Conservation (phyloP, 2,113 vertebrate species). For the Semnornis frantzii region DNA sequence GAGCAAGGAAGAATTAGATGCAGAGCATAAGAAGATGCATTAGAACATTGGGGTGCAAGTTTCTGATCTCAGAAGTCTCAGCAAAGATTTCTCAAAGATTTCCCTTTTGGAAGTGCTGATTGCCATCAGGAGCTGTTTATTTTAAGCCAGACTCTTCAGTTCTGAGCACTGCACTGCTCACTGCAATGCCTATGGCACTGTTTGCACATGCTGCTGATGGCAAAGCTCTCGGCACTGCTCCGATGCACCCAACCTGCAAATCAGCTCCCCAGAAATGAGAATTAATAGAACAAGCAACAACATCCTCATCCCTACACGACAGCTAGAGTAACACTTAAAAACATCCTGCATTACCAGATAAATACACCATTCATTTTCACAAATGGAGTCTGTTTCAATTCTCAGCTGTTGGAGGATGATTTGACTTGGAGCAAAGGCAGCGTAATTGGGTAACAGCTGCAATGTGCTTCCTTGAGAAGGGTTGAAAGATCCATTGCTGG, state of each 20-base stretch:
- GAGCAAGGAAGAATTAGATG: not conserved
- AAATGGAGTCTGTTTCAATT: slow-evolving; percentile 85
- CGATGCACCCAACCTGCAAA: slow-evolving; percentile 53
- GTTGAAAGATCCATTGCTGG: slow-evolving; percentile 82
- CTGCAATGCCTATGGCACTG: not conserved
- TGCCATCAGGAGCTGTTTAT: not conserved
- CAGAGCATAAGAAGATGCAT: not conserved
- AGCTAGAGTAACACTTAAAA: slow-evolving; percentile 77
- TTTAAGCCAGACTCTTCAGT: slow-evolving; percentile 19
- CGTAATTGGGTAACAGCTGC: slow-evolving; percentile 84
- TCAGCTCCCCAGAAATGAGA: slow-evolving; percentile 60
- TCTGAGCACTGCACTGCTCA: not conserved
- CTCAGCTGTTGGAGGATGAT: slow-evolving; percentile 80
- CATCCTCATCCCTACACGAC: slow-evolving; percentile 64
- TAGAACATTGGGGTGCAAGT: not conserved
- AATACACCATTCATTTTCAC: slow-evolving; percentile 77
- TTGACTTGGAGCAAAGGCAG: slow-evolving; percentile 85
- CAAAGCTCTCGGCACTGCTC: not conserved
- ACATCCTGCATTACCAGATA: slow-evolving; percentile 71
- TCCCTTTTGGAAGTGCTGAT: not conserved
- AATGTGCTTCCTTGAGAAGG: slow-evolving; percentile 79
- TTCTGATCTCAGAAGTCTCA: not conserved
- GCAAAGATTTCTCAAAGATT: not conserved
- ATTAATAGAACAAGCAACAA: slow-evolving; percentile 69
- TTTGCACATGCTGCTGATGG: not conserved